Conservation (phyloP, 2,113 vertebrate genomes). For the Hassar affinis region DNA sequence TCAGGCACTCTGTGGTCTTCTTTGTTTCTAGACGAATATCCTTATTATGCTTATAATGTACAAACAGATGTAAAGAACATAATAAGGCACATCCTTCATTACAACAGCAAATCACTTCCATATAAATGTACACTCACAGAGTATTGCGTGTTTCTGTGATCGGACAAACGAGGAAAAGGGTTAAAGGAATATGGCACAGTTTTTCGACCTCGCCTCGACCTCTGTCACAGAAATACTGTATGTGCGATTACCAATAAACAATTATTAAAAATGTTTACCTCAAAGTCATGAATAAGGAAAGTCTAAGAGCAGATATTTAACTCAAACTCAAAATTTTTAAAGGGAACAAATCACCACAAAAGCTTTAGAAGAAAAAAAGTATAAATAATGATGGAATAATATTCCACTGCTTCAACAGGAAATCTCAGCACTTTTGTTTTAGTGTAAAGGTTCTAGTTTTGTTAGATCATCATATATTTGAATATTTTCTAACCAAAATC, state of each 20-base stretch:
- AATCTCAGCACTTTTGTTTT: neutral
- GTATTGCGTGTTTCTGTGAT: neutral
- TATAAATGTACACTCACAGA: neutral
- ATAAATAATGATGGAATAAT: neutral
- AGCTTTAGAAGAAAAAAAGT: too few species aligned
- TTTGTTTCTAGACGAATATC: slow-evolving; percentile 2
- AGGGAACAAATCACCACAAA: neutral
- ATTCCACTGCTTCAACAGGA: neutral
- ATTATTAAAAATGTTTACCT: neutral
- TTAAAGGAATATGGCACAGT: neutral
- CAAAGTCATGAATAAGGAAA: neutral
- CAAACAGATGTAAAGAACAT: neutral
- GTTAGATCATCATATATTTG: neutral
- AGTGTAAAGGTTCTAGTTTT: neutral
- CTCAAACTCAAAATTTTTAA: neutral
- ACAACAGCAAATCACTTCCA: neutral
- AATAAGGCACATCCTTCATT: slow-evolving; percentile 23
- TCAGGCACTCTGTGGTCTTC: slow-evolving; percentile 34
- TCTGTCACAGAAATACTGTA: neutral
- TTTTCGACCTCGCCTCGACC: neutral
- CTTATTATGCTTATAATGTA: too few species aligned
- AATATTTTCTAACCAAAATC: neutral
- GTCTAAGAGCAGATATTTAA: neutral
- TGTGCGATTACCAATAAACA: neutral
- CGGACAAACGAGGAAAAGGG: neutral